Base-by-base conservation (phyloP, 2,113 vertebrate species). In the Sprattus sprattus region DNA sequence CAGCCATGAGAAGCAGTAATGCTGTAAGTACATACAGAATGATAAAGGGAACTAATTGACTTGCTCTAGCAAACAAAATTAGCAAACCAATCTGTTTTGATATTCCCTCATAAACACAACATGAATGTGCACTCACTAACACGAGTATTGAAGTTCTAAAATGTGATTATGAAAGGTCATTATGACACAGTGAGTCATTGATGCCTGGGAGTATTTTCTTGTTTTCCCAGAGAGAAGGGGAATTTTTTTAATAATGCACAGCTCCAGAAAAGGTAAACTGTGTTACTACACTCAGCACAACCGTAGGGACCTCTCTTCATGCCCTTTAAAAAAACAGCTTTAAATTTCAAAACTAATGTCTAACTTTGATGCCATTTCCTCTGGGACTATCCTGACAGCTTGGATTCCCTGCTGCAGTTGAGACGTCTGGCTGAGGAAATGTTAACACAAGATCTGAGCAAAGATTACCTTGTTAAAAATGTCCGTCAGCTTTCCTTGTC, bases 391-490 rank as follows among this genome's bases (percentile, higher is more conserved):
- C 64, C 64, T 71, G 64, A 71, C 60, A 71, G 64, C n/a, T 32
- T 4, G 9, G 64, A 71, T 25, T 28, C 64, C 64, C 64, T 71
- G 10, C 25, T 71, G 64, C 25, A 71, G 64, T 54, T 54, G 52
- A 54, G 52, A 54, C 52, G 52, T 71, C 64, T 71, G 64, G 28
- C 64, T 10, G 32, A 71, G 64, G 64, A 71, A 71, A 71, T 25
- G 64, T 71, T 71, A 71, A 71, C 64, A 71, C 32, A 9, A 71
- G 60, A 71, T 71, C 64, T 32, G 25, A 71, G 64, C n/a, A 71
- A 71, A 71, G 64, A 71, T 71, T 71, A 71, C 64, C 64, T 71
- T 71, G 64, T 71, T 28, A 71, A 2, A 71, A 71, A 71, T 28
- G 22, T 25, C 64, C 10, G 64, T 71, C 64, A 71, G 64, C 22